Evolutionary conservation across 2,888 invertebrate genomes (phyloP).

Genomic region (Cantharis rustica): DNA sequence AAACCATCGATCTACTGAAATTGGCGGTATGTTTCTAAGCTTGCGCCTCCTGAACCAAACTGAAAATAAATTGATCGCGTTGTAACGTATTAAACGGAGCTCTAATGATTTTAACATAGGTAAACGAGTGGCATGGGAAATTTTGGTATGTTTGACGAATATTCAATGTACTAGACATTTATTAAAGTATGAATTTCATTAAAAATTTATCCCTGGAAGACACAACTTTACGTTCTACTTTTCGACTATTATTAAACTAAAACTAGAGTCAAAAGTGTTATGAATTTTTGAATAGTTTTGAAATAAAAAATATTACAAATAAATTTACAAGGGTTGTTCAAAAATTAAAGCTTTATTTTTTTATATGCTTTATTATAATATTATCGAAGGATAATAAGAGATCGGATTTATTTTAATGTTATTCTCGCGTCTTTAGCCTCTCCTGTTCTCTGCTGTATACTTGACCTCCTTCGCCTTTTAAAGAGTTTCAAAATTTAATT

Average conservation of each 20-base stretch:
- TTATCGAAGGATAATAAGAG: no score
- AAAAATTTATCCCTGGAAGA: background rate
- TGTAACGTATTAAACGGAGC: conserved; percentile 19
- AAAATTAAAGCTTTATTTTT: background rate
- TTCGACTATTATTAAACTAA: background rate
- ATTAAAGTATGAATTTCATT: background rate
- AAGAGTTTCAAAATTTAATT: no score
- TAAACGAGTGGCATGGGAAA: conserved; percentile 5
- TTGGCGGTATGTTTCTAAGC: conserved; percentile 27
- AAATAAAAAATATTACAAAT: background rate
- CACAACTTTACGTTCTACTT: background rate
- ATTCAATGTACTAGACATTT: background rate
- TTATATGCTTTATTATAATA: no score
- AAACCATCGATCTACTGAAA: conserved; percentile 28
- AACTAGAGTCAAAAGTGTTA: background rate
- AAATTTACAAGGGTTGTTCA: background rate
- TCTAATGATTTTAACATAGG: conserved; percentile 16
- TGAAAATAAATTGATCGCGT: conserved; percentile 24
- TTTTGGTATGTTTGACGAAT: conserved; percentile 1
- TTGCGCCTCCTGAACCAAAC: conserved; percentile 26
- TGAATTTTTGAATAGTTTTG: background rate
- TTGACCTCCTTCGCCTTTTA: no score
- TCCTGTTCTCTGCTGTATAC: no score
- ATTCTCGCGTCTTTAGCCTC: no score
- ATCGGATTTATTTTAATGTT: no score